Evolutionary conservation across 1,140 invertebrate species (phyloP), one percentile per base, ranked within the genome.

Genomic region (Pollicipes pollicipes): DNA sequence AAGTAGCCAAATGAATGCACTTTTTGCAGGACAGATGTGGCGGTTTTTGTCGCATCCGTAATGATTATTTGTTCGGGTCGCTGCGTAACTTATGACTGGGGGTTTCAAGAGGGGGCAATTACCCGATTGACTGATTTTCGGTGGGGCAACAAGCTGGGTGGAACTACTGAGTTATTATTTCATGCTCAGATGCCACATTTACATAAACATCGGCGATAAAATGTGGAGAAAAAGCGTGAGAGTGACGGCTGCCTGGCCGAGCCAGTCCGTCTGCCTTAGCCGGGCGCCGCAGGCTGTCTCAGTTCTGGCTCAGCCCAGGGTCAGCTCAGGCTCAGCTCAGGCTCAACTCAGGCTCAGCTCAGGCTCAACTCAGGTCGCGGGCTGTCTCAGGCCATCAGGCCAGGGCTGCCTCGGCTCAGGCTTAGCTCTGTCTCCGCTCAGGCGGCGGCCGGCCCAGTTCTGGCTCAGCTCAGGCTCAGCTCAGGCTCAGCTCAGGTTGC

Each of bases 1-100:
- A 58, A 58, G 45, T 58, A 58, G 45, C 45, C 45, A 58, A 58
- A 58, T 58, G 45, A 58, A 58, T 58, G 45, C 45, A 58, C 45
- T 58, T 58, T 58, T 58, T 58, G 45, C 17, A 10, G 45, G 45
- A 24, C 45, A 58, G 45, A 58, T 58, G 45, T 58, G 45, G 45
- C 21, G 45, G n/a, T 58, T 58, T 58, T 58, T 58, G 45, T 58
- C 6, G 13, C 21, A 58, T 58, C 45, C 2, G 45, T 58, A 58
- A 58, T 58, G 45, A 58, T 58, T 58, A 58, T 58, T 58, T 58
- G 45, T 58, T 58, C 45, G 45, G 45, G 24, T 58, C 45, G 45
- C 24, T 2, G 21, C 24, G 45, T 58, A 58, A 58, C 45, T 58
- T 58, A 58, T 58, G 45, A 21, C 45, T 21, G 10, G 45, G 45